These are phyloP conservation scores for Leistus spinibarbis DNA, from an alignment of 2,888 invertebrate species.

Conservation along the genomic window DNA sequence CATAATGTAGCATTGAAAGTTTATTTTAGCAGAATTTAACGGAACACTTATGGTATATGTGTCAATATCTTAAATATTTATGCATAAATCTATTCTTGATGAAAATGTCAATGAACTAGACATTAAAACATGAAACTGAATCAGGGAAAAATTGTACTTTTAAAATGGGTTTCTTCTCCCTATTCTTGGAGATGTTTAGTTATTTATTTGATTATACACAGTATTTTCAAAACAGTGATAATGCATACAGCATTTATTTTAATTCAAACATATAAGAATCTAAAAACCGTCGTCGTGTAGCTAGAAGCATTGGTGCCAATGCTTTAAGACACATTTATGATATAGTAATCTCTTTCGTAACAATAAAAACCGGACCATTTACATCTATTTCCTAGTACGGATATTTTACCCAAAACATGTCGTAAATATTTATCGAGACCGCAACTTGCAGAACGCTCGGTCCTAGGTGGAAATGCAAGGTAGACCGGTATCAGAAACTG, in stretches of 20 bases:
- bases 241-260: too few species aligned
- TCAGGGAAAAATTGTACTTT: too few species aligned
- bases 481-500: background rate
- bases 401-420: background rate
- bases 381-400: background rate
- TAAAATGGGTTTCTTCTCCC: too few species aligned
- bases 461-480: background rate
- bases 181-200: too few species aligned
- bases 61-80: background rate
- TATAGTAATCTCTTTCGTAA: background rate
- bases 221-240: too few species aligned
- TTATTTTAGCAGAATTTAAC: background rate
- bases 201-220: too few species aligned
- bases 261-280: too few species aligned
- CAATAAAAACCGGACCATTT: background rate
- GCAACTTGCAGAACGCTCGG: background rate
- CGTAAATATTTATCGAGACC: background rate
- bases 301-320: too few species aligned
- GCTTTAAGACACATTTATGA: too few species aligned
- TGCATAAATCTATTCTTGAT: background rate
- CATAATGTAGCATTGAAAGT: background rate
- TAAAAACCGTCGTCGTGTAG: too few species aligned
- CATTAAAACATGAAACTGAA: background rate
- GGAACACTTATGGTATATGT: too few species aligned
- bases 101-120: background rate